Conservation (phyloP, 1,140 invertebrate species). For the Drosophila lacertosa region DNA sequence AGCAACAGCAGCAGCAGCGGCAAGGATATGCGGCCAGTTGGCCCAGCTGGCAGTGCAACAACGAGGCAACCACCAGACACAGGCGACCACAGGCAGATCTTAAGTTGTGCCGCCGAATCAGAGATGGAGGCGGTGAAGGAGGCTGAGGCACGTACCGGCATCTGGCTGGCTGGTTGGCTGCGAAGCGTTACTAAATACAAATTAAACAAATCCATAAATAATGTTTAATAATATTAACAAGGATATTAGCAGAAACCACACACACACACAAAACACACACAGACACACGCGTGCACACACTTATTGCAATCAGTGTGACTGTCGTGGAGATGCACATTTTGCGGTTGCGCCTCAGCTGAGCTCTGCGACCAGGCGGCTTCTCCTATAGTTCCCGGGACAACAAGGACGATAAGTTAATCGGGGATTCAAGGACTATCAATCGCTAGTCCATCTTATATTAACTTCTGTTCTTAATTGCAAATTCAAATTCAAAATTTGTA, state of each 20-base stretch:
- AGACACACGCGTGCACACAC: constrained; percentile 41
- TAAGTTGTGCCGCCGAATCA: constrained; percentile 36
- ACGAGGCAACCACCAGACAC: constrained; percentile 38
- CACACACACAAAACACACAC: constrained; percentile 37
- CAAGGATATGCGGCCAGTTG: constrained; percentile 56
- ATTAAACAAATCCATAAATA: constrained; percentile 84
- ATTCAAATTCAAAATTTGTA: no score
- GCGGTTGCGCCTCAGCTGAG: constrained; percentile 28
- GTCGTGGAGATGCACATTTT: constrained; percentile 39
- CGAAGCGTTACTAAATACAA: constrained; percentile 83
- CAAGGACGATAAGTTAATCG: constrained; percentile 45
- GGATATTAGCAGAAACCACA: constrained; percentile 77
- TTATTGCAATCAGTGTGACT: constrained; percentile 55
- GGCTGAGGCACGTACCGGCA: constrained; percentile 55
- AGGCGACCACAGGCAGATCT: constrained; percentile 34
- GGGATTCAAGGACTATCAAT: constrained; percentile 17
- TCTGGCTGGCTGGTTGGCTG: constrained; percentile 17
- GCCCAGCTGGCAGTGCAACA: constrained; percentile 59
- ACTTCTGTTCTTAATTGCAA: no score
- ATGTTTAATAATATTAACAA: constrained; percentile 84
- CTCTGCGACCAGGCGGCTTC: constrained; percentile 46
- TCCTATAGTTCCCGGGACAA: constrained; percentile 29
- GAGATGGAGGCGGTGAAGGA: constrained; percentile 52
- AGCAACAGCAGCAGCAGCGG: constrained; percentile 30
- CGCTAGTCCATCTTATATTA: neutral